Evolutionary conservation across 2,113 vertebrate genomes (phyloP).

Genomic region (Cathartes aura): DNA sequence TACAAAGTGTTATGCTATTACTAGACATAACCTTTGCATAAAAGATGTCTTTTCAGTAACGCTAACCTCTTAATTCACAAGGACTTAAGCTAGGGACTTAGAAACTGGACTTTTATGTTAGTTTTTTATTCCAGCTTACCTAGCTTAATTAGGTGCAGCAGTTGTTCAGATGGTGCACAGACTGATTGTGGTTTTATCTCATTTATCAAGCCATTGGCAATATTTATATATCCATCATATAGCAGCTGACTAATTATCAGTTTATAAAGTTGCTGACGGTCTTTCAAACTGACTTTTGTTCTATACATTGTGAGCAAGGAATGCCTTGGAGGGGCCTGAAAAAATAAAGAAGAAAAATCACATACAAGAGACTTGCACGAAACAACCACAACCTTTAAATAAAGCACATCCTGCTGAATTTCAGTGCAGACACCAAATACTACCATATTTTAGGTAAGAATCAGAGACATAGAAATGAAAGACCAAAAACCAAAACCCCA

Average conservation of each 20-base stretch:
- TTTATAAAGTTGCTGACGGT: constrained; percentile 95
- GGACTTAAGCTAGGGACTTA: background rate
- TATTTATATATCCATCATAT: constrained; percentile 96
- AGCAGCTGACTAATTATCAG: constrained; percentile 97
- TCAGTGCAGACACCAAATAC: background rate
- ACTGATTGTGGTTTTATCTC: constrained; percentile 93
- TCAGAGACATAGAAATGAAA: background rate
- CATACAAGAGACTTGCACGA: background rate
- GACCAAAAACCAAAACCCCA: no score
- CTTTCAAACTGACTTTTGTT: constrained; percentile 94
- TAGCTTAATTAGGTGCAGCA: constrained; percentile 95
- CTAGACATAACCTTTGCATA: background rate
- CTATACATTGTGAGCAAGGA: constrained; percentile 87
- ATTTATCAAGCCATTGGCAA: constrained; percentile 93
- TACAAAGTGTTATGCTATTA: background rate
- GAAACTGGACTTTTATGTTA: background rate
- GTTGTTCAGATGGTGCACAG: constrained; percentile 95
- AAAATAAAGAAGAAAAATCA: constrained; percentile 40
- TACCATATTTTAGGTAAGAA: background rate
- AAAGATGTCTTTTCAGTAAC: background rate
- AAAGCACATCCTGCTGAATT: background rate
- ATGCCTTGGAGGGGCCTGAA: constrained; percentile 66
- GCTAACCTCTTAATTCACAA: background rate
- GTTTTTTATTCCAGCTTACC: constrained; percentile 74
- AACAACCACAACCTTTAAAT: background rate